Evolutionary conservation across 2,113 vertebrate genomes (phyloP).

Genomic region (Poecile atricapillus): DNA sequence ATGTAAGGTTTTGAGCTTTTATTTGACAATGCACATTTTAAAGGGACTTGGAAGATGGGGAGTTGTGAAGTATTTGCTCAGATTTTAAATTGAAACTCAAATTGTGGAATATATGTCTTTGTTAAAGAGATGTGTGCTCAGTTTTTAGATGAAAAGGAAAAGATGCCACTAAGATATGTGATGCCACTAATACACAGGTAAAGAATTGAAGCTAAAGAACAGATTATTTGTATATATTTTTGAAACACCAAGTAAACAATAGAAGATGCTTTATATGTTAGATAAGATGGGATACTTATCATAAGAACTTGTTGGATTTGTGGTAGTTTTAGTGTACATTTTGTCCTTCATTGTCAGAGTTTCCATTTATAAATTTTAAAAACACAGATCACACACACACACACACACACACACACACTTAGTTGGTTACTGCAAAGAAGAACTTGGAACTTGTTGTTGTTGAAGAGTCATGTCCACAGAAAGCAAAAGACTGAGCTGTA

Average conservation of each 20-base stretch:
- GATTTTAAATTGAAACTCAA: not conserved
- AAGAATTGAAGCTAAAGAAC: not conserved
- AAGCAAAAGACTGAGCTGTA: not conserved
- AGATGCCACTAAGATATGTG: not conserved
- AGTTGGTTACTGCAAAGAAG: not conserved
- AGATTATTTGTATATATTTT: not conserved
- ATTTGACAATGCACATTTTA: not conserved
- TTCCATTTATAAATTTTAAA: not conserved
- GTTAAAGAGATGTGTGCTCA: not conserved
- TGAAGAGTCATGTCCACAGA: not conserved
- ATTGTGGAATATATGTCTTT: not conserved
- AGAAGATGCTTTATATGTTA: not conserved
- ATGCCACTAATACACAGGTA: not conserved
- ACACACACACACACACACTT: not conserved
- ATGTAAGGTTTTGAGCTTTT: not conserved
- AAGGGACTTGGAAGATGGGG: not conserved
- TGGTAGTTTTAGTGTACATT: not conserved
- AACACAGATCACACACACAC: not conserved
- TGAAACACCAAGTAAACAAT: not conserved
- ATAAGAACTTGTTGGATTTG: not conserved
- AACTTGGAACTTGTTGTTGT: not conserved
- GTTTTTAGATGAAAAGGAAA: not conserved
- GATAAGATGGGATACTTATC: not conserved
- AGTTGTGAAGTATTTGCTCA: not conserved
- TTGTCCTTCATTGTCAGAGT: not conserved